These are phyloP conservation scores for Drosophila mulleri DNA, from an alignment of 2,888 invertebrate species.

Conservation along the genomic window DNA sequence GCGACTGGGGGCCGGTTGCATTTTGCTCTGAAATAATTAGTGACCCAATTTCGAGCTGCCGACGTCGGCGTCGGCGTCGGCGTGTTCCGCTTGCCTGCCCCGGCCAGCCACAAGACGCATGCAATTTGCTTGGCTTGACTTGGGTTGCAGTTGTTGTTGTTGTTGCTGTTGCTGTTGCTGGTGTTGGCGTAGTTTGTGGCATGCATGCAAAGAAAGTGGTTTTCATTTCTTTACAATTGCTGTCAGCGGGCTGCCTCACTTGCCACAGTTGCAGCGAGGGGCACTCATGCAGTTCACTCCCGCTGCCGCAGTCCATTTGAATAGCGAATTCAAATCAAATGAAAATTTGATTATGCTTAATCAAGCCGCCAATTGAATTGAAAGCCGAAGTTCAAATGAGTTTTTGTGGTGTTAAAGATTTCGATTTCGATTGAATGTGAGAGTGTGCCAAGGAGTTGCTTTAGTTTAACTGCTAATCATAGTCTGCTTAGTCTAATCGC, in stretches of 20 bases:
- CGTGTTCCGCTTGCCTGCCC: constrained; percentile 72
- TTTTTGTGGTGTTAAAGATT: constrained; percentile 61
- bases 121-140: constrained; percentile 72
- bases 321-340: constrained; percentile 7
- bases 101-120: constrained; percentile 61
- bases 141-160: constrained; percentile 61
- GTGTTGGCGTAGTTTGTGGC: constrained; percentile 76
- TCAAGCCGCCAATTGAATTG: constrained; percentile 15
- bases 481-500: background rate
- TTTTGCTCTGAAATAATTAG: constrained; percentile 82
- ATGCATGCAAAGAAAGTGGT: constrained; percentile 83
- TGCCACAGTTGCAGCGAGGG: constrained; percentile 50
- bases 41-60: constrained; percentile 75
- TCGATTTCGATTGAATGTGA: background rate
- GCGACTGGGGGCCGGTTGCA: constrained; percentile 69
- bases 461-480: background rate
- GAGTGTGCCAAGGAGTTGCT: background rate
- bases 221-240: constrained; percentile 82
- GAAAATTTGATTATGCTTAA: constrained; percentile 35
- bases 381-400: constrained; percentile 49
- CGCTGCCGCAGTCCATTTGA: constrained; percentile 64
- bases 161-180: constrained; percentile 58
- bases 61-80: constrained; percentile 34
- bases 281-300: constrained; percentile 22
- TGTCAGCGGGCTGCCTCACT: constrained; percentile 60